These are phyloP conservation scores for Melipona beecheii DNA, from an alignment of 2,888 invertebrate genomes.

Conservation along the genomic window DNA sequence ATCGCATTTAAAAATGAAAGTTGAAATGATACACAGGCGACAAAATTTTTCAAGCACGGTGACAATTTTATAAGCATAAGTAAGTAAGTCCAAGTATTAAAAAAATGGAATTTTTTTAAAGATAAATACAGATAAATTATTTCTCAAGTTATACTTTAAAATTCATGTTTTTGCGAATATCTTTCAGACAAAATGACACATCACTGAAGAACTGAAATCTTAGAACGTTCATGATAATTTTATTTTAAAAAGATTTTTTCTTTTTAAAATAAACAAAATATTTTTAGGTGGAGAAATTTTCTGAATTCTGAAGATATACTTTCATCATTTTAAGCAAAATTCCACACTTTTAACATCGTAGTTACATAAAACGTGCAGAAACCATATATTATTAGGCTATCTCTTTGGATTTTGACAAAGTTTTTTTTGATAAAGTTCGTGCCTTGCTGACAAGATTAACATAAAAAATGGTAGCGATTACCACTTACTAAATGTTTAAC, in stretches of 20 bases:
- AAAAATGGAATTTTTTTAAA: not conserved
- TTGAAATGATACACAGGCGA: not conserved
- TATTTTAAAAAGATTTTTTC: too few relatives aligned
- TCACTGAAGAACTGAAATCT: not conserved
- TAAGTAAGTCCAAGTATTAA: not conserved
- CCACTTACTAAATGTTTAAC: not conserved
- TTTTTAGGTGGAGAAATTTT: not conserved
- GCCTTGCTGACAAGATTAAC: not conserved
- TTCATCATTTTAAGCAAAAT: not conserved
- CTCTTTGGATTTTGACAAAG: not conserved
- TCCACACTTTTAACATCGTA: not conserved
- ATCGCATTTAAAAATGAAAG: not conserved
- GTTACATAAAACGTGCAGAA: not conserved
- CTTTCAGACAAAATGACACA: not conserved
- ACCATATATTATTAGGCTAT: not conserved
- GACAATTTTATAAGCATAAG: not conserved
- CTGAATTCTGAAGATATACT: not conserved
- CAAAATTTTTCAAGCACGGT: not conserved
- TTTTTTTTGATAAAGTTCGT: not conserved
- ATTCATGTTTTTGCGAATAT: not conserved
- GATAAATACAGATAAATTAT: not conserved
- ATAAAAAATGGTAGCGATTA: not conserved
- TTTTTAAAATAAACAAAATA: not conserved
- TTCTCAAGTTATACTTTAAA: not conserved
- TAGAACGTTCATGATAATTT: not conserved